Percentiles rank a stretch among this genome's conserved stretches.
Conservation (phyloP, 1,140 invertebrate genomes). For the Epicauta chinensis region DNA sequence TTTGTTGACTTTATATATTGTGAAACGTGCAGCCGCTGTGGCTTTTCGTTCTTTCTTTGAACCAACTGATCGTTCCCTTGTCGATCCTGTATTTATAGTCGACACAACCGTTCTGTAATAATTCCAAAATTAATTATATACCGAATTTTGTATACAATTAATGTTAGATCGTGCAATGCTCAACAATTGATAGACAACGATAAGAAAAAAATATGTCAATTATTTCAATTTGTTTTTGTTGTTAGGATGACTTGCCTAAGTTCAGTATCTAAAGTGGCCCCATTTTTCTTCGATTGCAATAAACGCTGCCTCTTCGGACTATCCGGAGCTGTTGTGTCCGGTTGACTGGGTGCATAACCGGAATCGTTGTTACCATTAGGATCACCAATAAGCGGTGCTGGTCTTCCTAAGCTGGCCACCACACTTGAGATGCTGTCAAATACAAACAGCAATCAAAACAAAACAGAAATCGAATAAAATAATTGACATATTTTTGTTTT, state of each 20-base stretch:
- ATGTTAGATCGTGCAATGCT: too few species aligned
- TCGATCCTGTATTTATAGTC: constrained; percentile 42
- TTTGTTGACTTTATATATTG: constrained; percentile 89
- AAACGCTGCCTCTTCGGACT: constrained; percentile 42
- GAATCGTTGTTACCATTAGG: constrained; percentile 75
- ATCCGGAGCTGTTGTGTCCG: constrained; percentile 49
- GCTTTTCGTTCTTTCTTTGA: constrained; percentile 67
- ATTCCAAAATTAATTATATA: neutral
- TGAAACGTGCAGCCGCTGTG: constrained; percentile 67
- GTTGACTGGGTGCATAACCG: constrained; percentile 65
- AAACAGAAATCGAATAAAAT: neutral
- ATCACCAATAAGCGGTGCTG: constrained; percentile 49
- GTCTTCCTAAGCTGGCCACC: constrained; percentile 50
- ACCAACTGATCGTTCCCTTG: constrained; percentile 41
- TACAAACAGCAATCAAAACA: constrained; percentile 17
- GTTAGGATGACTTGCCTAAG: constrained; percentile 32
- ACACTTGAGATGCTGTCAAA: constrained; percentile 46
- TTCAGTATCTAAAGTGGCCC: constrained; percentile 39
- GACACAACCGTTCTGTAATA: constrained; percentile 45
- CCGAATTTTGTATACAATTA: too few species aligned
- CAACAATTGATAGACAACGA: too few species aligned
- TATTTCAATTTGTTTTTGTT: neutral
- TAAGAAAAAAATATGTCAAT: constrained; percentile 7
- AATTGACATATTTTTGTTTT: constrained; percentile 13
- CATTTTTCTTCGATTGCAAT: constrained; percentile 34